Percentiles rank a stretch among this genome's conserved stretches.
Conservation (phyloP, 1,140 invertebrate genomes). For the Thalassaphorura encarpata region DNA sequence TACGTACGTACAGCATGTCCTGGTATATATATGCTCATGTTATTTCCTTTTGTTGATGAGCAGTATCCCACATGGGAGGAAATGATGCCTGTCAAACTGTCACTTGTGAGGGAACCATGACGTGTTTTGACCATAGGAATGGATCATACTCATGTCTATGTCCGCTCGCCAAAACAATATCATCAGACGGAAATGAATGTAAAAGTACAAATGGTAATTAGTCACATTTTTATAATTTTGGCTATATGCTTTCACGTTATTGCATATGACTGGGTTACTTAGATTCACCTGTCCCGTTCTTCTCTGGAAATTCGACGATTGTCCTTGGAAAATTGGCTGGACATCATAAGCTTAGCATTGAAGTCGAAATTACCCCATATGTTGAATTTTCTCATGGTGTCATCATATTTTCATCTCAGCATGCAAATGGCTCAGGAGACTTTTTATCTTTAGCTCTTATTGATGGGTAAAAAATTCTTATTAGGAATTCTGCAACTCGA, state of each 20-base stretch:
- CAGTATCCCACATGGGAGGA: background rate
- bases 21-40: too few relatives aligned
- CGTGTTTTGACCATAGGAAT: constrained; percentile 25
- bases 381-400: constrained; percentile 62
- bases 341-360: constrained; percentile 74
- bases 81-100: background rate
- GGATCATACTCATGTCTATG: constrained; percentile 23
- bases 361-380: constrained; percentile 77
- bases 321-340: constrained; percentile 63
- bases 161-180: constrained; percentile 12
- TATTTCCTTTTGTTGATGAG: background rate
- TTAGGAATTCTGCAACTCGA: constrained; percentile 36
- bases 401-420: constrained; percentile 79
- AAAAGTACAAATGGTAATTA: too few relatives aligned
- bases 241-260: background rate
- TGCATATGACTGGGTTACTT: constrained; percentile 18
- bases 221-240: background rate
- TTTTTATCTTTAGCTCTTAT: constrained; percentile 77
- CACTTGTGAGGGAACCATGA: constrained; percentile 12
- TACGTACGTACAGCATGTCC: too few relatives aligned
- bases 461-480: constrained; percentile 56
- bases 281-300: constrained; percentile 57
- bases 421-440: constrained; percentile 71
- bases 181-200: constrained; percentile 1
- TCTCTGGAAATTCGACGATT: constrained; percentile 60